A percentile compares a stretch with the other conserved stretches of the same genome.
phyloP scores from a whole-genome alignment of 2,113 vertebrate species.

The Chlorocebus sabaeus region DNA sequence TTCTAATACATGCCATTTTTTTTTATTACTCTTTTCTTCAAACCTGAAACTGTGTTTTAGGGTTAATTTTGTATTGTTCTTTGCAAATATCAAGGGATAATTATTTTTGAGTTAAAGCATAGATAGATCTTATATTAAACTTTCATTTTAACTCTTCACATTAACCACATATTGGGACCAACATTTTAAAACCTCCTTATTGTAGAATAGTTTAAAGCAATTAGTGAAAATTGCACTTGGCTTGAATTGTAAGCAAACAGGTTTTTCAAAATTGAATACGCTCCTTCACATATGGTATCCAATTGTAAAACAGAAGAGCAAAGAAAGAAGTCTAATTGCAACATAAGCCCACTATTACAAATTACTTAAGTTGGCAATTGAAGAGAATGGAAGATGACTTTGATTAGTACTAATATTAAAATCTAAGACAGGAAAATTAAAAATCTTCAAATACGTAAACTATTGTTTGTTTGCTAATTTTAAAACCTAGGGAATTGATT shows the following conservation, averaged over 20 bases:
- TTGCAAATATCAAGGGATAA: slow-evolving; percentile 61
- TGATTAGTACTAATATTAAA: slow-evolving; percentile 28
- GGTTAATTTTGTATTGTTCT: slow-evolving; percentile 73
- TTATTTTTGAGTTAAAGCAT: slow-evolving; percentile 57
- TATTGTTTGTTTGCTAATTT: slow-evolving; percentile 23
- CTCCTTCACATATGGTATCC: slow-evolving; percentile 48
- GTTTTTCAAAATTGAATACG: slow-evolving; percentile 64
- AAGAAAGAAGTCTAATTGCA: slow-evolving; percentile 6
- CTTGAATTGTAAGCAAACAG: slow-evolving; percentile 60
- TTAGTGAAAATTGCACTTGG: slow-evolving; percentile 57
- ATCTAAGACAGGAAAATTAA: not conserved
- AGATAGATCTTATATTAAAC: slow-evolving; percentile 39
- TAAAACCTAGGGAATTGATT: not conserved
- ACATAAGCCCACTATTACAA: not conserved
- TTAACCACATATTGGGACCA: slow-evolving; percentile 58
- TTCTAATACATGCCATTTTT: slow-evolving; percentile 77
- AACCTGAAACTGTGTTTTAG: slow-evolving; percentile 64
- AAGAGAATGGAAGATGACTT: not conserved
- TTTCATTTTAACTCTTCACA: slow-evolving; percentile 67
- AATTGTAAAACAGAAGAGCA: slow-evolving; percentile 38
- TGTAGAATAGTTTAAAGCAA: slow-evolving; percentile 65
- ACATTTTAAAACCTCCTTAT: slow-evolving; percentile 43
- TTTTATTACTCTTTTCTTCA: slow-evolving; percentile 73
- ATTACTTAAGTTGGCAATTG: not conserved
- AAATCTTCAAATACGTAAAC: not conserved